Evolutionary conservation across 2,797 vertebrate species (phyloP), one percentile per base, ranked within the genome.

Genomic region (Emys orbicularis): DNA sequence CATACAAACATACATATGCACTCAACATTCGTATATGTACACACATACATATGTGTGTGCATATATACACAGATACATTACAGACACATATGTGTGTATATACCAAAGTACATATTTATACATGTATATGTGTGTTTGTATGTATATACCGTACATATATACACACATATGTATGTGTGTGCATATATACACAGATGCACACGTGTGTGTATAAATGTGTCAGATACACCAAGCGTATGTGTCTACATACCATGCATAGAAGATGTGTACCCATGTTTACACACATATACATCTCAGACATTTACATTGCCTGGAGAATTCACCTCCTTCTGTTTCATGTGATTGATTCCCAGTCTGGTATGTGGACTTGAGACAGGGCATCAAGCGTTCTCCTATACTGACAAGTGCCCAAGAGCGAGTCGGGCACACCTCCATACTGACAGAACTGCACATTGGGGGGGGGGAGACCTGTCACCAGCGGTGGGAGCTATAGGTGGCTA

Each of bases 1-100:
- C 83, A 15, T 4, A 1, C 5, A 8, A 0, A 21, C 85, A 61
- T 1, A 2, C 2, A 9, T 34, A 34, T 15, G 10, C 56, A 57
- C 11, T 27, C 56, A 57, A 27, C 68, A 31, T 37, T 80, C 4
- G 4, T 5, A 12, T 0, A 1, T 0, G 8, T 13, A 25, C 37
- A 44, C 25, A 7, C 72, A 74, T 27, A 44, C 41, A 44, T 37
- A 23, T 12, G 4, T 7, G 13, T 27, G 27, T 15, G 4, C 8
- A 7, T 44, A 16, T 12, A 29, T 25, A 37, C 6, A 0, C 0
- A 0, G 29, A 27, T 9, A n/a, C 18, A 23, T 72, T 44, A 2
- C 0, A 6, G 27, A 47, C 3, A 49, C 41, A 8, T 54, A 25
- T 3, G 76, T 4, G 1, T 25, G 16, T 34, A 61, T 6, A 3